These are phyloP conservation scores for Malurus melanocephalus DNA, from an alignment of 2,113 vertebrate species.

Conservation along the genomic window DNA sequence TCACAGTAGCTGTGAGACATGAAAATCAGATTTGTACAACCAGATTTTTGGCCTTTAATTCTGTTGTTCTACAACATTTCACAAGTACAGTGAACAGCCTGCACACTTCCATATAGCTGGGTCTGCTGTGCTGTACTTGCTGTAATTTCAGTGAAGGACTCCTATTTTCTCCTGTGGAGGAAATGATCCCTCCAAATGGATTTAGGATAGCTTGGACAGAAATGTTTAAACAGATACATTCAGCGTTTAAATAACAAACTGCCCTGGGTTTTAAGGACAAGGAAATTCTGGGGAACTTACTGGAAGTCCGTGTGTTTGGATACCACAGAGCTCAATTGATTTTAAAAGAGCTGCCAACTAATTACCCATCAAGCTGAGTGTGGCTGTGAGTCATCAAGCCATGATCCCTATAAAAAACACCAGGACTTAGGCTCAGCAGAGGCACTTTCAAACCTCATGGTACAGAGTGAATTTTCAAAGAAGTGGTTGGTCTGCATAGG, in stretches of 20 bases:
- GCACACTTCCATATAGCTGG: background rate
- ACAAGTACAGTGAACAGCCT: background rate
- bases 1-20: background rate
- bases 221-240: background rate
- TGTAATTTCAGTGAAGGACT: background rate
- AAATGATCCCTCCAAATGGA: background rate
- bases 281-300: constrained; percentile 25
- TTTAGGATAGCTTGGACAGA: background rate
- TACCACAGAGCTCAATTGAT: constrained; percentile 37
- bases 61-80: background rate
- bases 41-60: background rate
- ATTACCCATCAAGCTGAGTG: constrained; percentile 22
- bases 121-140: background rate
- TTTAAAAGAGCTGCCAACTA: constrained; percentile 41
- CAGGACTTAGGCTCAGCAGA: background rate
- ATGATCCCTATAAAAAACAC: background rate
- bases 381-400: constrained; percentile 28
- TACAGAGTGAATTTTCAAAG: background rate
- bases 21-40: background rate
- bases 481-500: background rate
- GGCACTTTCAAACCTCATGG: background rate
- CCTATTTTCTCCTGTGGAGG: background rate
- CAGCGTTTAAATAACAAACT: background rate
- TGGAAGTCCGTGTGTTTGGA: constrained; percentile 28
- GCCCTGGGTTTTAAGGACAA: background rate